Evolutionary conservation across 2,113 vertebrate genomes (phyloP), one percentile per base, ranked within the genome.

Genomic region (Vanacampus margaritifer): DNA sequence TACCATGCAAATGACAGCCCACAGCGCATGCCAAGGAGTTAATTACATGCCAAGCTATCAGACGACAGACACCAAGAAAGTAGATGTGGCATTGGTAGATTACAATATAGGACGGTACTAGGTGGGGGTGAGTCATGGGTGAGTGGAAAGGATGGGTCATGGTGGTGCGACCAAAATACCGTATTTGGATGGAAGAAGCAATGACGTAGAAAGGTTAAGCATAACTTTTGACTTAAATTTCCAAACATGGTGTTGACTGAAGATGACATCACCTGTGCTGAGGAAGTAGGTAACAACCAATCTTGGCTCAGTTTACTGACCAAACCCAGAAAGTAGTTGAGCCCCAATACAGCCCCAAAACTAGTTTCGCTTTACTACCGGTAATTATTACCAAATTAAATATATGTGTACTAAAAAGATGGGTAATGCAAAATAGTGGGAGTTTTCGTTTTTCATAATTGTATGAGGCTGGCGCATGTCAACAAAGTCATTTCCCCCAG

Each of bases 1-100:
- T 87, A 87, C 85, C 85, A 86, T 88, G 79, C 84, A 89, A 86
- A 90, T 87, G 86, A 88, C 85, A 88, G 76, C 78, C 79, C 84
- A 82, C 78, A 58, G 72, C 23, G 73, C 80, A 84, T 84, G 87
- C 82, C 86, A 87, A 74, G 81, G 75, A 88, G 76, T 86, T 86
- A 86, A 90, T 90, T 86, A 86, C 84, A 85, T 88, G 89, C 83
- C 86, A 87, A 75, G 74, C 71, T 85, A 86, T 87, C 83, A 81
- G 79, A 86, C 61, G 73, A 79, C 85, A 78, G 73, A 86, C 81
- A 84, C 75, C 81, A 85, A 80, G 39, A 79, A 86, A 84, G 82
- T 78, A 86, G 84, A 84, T 78, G 84, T 84, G 82, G 73, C 82
- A 80, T 76, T 70, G 80, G 82, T 71, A 79, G 73, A 79, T 83